Percentiles rank a stretch among this genome's conserved stretches.
Evolutionary conservation across 2,888 invertebrate species (phyloP).

Genomic region (Tachina grossa): DNA sequence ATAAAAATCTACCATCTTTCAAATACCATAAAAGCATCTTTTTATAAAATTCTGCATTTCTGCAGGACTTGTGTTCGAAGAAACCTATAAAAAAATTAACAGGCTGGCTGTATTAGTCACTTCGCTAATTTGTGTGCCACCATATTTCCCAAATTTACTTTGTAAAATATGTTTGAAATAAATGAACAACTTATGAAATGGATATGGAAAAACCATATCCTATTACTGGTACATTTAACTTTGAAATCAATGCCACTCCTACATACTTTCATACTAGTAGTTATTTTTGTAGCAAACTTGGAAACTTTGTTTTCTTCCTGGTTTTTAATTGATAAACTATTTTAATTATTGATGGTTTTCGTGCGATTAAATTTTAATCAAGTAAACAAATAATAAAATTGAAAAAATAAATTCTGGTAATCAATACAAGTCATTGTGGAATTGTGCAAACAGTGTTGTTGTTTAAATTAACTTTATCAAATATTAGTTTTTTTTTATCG

Average conservation of each 20-base stretch:
- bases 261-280: not conserved
- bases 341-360: slow-evolving; percentile 27
- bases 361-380: slow-evolving; percentile 12
- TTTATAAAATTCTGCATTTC: too few relatives aligned
- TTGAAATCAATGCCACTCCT: not conserved
- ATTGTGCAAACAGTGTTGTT: not conserved
- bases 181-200: not conserved
- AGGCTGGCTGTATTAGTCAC: too few relatives aligned
- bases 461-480: slow-evolving; percentile 12
- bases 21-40: too few relatives aligned
- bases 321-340: slow-evolving; percentile 8
- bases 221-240: not conserved
- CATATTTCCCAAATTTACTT: too few relatives aligned
- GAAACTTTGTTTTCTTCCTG: slow-evolving; percentile 16
- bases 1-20: too few relatives aligned
- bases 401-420: not conserved
- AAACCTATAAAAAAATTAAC: too few relatives aligned
- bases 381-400: slow-evolving; percentile 7
- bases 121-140: too few relatives aligned
- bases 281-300: not conserved
- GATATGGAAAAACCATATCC: not conserved
- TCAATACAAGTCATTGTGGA: not conserved
- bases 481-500: not conserved
- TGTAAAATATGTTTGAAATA: too few relatives aligned
- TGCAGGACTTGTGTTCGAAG: too few relatives aligned